These are phyloP conservation scores for Mixornis gularis DNA, from an alignment of 2,113 vertebrate genomes.

Conservation along the genomic window DNA sequence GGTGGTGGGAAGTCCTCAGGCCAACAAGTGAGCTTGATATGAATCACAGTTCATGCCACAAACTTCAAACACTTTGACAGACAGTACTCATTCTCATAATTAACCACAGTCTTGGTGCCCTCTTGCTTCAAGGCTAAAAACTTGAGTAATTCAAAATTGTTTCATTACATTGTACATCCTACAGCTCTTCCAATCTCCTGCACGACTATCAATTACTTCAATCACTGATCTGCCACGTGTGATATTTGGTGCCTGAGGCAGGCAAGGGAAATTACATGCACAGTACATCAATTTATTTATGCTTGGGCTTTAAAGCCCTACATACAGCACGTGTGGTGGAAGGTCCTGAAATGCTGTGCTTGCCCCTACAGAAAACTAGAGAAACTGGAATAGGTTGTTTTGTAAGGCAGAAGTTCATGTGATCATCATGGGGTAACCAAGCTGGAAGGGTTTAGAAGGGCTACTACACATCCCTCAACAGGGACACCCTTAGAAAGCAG, in stretches of 20 bases:
- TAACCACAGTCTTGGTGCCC: neutral
- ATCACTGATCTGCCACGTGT: neutral
- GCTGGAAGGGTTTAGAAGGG: neutral
- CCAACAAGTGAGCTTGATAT: neutral
- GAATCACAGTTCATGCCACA: neutral
- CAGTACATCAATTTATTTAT: neutral
- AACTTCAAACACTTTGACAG: neutral
- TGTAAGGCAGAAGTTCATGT: neutral
- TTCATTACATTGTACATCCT: neutral
- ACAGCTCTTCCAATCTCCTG: neutral
- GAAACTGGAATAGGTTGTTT: neutral
- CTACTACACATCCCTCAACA: neutral
- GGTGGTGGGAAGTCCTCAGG: neutral
- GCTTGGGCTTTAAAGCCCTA: neutral
- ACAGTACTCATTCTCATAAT: neutral
- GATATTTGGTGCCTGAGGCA: neutral
- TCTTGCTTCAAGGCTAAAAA: neutral
- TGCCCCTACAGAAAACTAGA: neutral
- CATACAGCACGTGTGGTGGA: rapidly evolving
- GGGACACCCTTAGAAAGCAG: neutral
- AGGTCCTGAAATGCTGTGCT: neutral
- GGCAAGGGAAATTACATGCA: neutral
- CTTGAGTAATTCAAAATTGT: neutral
- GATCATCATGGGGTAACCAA: neutral
- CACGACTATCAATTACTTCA: neutral